Conservation (phyloP, 2,113 vertebrate species). For the Spilogale gracilis region DNA sequence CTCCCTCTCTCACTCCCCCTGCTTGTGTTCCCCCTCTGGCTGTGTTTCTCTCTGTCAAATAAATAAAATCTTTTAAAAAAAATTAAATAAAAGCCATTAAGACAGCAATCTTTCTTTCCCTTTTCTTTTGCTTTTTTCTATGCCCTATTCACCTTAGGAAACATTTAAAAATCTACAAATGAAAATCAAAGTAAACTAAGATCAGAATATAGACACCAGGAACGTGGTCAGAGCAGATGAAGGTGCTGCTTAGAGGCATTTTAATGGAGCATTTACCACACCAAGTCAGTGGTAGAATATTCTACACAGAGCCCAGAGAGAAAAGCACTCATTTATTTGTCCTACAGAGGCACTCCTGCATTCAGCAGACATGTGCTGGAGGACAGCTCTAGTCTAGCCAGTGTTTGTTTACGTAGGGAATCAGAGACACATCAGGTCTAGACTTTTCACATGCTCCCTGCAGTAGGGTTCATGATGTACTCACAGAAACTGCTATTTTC, state of each 20-base stretch:
- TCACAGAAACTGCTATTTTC: constrained; percentile 97
- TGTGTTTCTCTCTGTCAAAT: no score
- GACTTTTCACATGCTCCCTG: not conserved
- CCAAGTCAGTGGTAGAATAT: not conserved
- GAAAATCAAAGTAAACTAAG: not conserved
- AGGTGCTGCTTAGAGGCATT: not conserved
- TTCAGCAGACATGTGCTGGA: not conserved
- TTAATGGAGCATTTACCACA: not conserved
- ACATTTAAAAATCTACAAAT: not conserved
- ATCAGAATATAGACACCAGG: not conserved
- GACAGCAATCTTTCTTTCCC: not conserved
- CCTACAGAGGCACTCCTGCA: not conserved
- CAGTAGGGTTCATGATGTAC: constrained; percentile 72
- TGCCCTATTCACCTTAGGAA: not conserved
- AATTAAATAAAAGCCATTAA: not conserved
- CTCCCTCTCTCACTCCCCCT: no score
- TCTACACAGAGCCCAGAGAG: not conserved
- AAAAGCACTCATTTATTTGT: not conserved
- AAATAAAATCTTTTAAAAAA: no score
- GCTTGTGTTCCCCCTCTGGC: no score
- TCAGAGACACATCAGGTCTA: not conserved
- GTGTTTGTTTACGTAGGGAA: no score
- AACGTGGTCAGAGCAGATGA: not conserved
- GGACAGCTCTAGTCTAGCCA: not conserved
- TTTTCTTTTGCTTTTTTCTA: not conserved